phyloP scores from a whole-genome alignment of 1,140 invertebrate genomes.

The Cydia splendana region DNA sequence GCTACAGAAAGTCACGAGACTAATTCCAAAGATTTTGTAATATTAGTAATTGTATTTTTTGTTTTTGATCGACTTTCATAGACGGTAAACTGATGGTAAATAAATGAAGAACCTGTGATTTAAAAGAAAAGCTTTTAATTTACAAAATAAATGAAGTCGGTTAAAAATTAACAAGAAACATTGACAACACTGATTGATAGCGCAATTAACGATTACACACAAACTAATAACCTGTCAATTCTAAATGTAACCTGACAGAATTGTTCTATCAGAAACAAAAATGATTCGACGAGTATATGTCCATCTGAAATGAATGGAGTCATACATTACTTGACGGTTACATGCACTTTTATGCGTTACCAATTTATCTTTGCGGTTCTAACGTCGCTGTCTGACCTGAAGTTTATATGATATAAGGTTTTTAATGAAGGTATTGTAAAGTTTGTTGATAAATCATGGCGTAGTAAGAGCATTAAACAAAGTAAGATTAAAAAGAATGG shows the following conservation, averaged over 20 bases:
- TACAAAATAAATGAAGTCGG: no score
- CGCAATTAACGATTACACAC: slow-evolving; percentile 6
- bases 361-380: not conserved
- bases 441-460: not conserved
- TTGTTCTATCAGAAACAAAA: not conserved
- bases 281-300: not conserved
- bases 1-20: no score
- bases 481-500: not conserved
- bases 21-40: no score
- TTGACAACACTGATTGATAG: not conserved
- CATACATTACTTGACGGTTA: slow-evolving; percentile 15
- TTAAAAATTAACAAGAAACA: no score
- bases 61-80: no score
- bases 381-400: not conserved
- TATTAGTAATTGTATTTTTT: no score
- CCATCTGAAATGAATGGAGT: slow-evolving; percentile 9
- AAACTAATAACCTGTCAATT: slow-evolving; percentile 4
- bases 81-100: no score
- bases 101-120: no score
- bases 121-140: no score
- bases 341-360: slow-evolving; percentile 4
- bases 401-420: not conserved
- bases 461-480: not conserved
- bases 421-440: not conserved
- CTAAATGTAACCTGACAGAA: not conserved